Evolutionary conservation across 2,888 invertebrate genomes (phyloP).

Genomic region (Priocnemis perturbator): DNA sequence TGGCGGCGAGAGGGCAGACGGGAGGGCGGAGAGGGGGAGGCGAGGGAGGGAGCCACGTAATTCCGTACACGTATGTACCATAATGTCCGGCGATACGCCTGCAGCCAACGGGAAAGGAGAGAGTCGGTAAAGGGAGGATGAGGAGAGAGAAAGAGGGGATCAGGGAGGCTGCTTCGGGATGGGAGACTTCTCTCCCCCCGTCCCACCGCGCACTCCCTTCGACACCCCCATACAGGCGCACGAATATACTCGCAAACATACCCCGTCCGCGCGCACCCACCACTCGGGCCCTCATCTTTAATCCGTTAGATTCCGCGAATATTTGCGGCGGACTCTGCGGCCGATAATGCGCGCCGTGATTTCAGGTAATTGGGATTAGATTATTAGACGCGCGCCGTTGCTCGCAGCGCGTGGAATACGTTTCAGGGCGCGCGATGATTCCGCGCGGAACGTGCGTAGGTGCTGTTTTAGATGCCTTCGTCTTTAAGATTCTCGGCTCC

Average conservation of each 20-base stretch:
- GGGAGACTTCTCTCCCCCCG: slow-evolving; percentile 26
- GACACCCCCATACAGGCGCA: slow-evolving; percentile 57
- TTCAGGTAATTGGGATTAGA: slow-evolving; percentile 65
- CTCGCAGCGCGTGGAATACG: slow-evolving; percentile 37
- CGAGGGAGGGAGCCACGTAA: slow-evolving; percentile 51
- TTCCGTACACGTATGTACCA: slow-evolving; percentile 61
- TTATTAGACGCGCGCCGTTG: slow-evolving; percentile 59
- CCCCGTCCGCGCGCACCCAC: slow-evolving; percentile 53
- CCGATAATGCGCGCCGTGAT: slow-evolving; percentile 57
- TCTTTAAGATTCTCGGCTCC: too few species aligned
- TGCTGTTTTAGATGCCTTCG: slow-evolving; percentile 12
- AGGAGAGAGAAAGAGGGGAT: slow-evolving; percentile 29
- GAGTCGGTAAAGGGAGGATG: slow-evolving; percentile 27
- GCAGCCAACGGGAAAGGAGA: slow-evolving; percentile 32
- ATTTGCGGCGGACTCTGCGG: slow-evolving; percentile 42
- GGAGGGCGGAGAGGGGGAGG: slow-evolving; percentile 2
- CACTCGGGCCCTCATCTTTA: slow-evolving; percentile 39
- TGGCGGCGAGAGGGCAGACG: slow-evolving; percentile 22
- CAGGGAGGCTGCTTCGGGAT: slow-evolving; percentile 55
- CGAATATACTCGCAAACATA: slow-evolving; percentile 40
- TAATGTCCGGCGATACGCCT: slow-evolving; percentile 58
- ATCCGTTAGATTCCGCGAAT: slow-evolving; percentile 70
- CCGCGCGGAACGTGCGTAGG: slow-evolving; percentile 3
- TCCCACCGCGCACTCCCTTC: slow-evolving; percentile 53
- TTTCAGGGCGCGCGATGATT: slow-evolving; percentile 1